Evolutionary conservation across 2,113 vertebrate species (phyloP), one percentile per base, ranked within the genome.

Genomic region (Chunga burmeisteri): DNA sequence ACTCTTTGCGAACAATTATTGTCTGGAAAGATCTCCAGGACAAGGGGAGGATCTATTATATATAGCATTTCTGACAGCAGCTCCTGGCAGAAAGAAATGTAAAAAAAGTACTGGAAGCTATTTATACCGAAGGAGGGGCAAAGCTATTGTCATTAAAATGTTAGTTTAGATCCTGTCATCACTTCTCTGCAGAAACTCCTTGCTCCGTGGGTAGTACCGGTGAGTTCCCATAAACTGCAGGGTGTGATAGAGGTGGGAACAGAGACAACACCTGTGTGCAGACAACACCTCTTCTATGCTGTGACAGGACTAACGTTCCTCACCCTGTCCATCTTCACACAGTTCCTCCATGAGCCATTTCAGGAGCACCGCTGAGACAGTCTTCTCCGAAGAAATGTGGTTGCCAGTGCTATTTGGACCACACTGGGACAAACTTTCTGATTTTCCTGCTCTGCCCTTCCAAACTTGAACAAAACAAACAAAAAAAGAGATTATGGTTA

Each of bases 321-420:
- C 56, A 96, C 94, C 84, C 3, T 58, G n/a, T 70, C 38, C 65
- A 26, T 87, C 34, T 71, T 94, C 94, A 85, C 96, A 97, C 25
- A 97, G 77, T 68, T 97, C 96, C 32, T 87, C 81, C 78, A 59
- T 38, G 22, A 97, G 84, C 87, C 70, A 30, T 50, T 81, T 95
- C 90, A 89, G 94, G 38, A 50, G 6, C 5, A 0, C 3, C 3
- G 4, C 14, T 1, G 52, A 46, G 65, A 8, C 1, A 2, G 21
- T 42, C 18, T 59, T 91, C 65, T 78, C 90, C n/a, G 95, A 89
- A 62, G 84, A 74, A 84, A 62, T 17, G 46, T 32, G 32, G 23
- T 42, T 40, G n/a, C 16, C 56, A 38, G 27, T 91, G 50, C 42
- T 95, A 7, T 89, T 97, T 30, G 50, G 34, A 42, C 30, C 84